Conservation (phyloP, 2,113 vertebrate genomes). For the Grus americana region DNA sequence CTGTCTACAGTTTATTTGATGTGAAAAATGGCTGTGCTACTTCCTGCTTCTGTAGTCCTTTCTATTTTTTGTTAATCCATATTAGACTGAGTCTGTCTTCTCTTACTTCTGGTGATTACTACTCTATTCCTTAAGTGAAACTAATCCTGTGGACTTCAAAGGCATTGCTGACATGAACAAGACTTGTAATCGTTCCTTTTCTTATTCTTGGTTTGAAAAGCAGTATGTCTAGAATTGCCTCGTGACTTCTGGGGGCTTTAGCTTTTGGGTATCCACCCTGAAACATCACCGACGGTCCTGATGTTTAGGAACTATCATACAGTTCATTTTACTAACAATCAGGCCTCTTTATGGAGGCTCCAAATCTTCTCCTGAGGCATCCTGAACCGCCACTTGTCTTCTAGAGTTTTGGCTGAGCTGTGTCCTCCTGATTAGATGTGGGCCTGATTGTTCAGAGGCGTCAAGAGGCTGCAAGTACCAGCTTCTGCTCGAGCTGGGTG, state of each 20-base stretch:
- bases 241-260: not conserved
- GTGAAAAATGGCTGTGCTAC: not conserved
- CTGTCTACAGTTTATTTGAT: not conserved
- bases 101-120: not conserved
- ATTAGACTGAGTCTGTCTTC: not conserved
- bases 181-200: not conserved
- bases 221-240: not conserved
- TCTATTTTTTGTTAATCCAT: not conserved
- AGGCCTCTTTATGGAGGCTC: not conserved
- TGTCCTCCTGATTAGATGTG: not conserved
- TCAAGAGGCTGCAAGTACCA: not conserved
- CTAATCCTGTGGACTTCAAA: conserved; percentile 18
- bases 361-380: not conserved
- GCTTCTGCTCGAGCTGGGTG: not conserved
- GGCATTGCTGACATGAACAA: not conserved
- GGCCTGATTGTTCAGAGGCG: not conserved
- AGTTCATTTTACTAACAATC: not conserved
- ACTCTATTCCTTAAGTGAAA: not conserved
- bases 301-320: not conserved
- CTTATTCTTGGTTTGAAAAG: not conserved
- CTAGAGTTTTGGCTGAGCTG: not conserved
- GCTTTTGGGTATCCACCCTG: not conserved
- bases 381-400: not conserved
- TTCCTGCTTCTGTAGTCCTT: not conserved
- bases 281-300: not conserved